These are phyloP conservation scores for Pterocles burchelli DNA, from an alignment of 2,113 vertebrate genomes.

Conservation along the genomic window DNA sequence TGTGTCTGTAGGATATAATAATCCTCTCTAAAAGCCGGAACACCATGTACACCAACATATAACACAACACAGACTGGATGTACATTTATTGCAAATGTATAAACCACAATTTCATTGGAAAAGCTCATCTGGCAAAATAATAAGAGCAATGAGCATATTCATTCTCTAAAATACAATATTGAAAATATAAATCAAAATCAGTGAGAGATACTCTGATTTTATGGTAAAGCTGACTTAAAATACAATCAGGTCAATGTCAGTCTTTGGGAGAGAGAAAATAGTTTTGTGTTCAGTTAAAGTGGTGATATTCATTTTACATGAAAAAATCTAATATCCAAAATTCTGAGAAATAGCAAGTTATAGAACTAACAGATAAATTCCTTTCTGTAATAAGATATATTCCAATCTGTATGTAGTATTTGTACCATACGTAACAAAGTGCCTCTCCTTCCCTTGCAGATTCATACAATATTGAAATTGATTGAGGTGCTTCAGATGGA, in stretches of 20 bases:
- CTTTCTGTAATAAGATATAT: neutral
- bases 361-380: neutral
- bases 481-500: neutral
- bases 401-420: neutral
- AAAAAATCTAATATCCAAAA: neutral
- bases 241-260: neutral
- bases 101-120: slow-evolving; percentile 20
- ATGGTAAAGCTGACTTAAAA: neutral
- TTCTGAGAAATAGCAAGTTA: neutral
- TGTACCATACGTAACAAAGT: neutral
- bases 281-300: neutral
- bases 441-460: neutral
- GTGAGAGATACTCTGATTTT: neutral
- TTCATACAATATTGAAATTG: neutral
- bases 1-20: neutral
- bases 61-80: neutral
- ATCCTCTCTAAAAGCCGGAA: neutral
- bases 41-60: neutral
- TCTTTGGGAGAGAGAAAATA: neutral
- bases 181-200: slow-evolving; percentile 24
- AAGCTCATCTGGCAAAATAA: slow-evolving; percentile 5
- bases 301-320: neutral
- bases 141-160: neutral
- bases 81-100: neutral
- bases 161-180: slow-evolving; percentile 30